These are phyloP conservation scores for Thomomys bottae DNA, from an alignment of 2,113 vertebrate species.

Conservation along the genomic window DNA sequence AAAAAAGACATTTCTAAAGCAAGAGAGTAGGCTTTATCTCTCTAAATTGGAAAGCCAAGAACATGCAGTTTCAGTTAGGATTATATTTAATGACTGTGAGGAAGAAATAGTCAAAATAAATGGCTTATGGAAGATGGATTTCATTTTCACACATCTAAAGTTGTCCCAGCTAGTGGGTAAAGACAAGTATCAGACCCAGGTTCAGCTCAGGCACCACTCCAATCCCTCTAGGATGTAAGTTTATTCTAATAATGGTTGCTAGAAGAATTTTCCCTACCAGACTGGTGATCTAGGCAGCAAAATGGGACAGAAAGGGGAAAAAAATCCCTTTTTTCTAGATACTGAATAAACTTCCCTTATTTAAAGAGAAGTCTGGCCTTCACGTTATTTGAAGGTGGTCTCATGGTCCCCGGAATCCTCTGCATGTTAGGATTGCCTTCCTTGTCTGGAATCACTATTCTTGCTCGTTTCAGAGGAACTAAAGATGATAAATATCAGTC, in stretches of 20 bases:
- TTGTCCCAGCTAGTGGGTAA: background rate
- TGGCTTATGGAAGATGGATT: constrained; percentile 5
- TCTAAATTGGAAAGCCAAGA: constrained; percentile 51
- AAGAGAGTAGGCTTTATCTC: constrained; percentile 50
- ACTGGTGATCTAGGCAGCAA: background rate
- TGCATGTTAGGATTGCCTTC: background rate
- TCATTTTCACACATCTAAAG: constrained; percentile 24
- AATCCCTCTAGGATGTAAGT: background rate
- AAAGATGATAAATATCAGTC: no score
- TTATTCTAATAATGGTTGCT: background rate
- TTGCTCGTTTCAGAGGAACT: no score
- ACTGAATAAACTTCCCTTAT: background rate
- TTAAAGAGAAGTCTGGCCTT: background rate
- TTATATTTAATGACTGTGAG: constrained; percentile 52
- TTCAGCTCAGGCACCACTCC: background rate
- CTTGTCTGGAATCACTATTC: background rate
- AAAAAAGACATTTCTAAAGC: constrained; percentile 60
- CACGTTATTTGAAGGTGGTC: background rate
- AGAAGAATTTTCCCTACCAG: background rate
- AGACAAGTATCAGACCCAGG: background rate
- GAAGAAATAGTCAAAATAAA: constrained; percentile 43
- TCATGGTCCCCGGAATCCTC: background rate
- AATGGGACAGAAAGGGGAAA: background rate
- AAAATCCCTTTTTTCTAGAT: background rate
- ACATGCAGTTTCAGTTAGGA: constrained; percentile 25